Evolutionary conservation across 1,140 invertebrate species (phyloP).

Genomic region (Hyles euphorbiae): DNA sequence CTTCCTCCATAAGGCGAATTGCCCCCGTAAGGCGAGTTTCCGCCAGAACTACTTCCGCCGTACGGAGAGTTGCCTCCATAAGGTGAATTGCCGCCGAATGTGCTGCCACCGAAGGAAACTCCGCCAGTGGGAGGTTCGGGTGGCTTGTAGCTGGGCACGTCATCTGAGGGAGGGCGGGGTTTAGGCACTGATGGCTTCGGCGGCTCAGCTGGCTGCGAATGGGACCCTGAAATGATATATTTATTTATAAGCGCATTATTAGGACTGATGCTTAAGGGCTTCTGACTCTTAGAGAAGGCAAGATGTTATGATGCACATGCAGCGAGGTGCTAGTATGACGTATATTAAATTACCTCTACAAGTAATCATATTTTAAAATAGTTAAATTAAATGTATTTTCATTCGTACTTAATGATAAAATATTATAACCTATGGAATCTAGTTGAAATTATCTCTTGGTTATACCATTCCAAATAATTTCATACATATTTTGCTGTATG

Average conservation of each 20-base stretch:
- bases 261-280: too few species aligned
- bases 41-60: conserved; percentile 23
- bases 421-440: too few species aligned
- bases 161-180: conserved; percentile 40
- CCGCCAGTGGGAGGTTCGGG: conserved; percentile 49
- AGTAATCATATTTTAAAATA: too few species aligned
- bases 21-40: conserved; percentile 32
- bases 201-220: conserved; percentile 43
- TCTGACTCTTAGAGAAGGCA: too few species aligned
- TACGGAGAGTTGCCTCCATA: conserved; percentile 29
- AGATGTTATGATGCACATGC: too few species aligned
- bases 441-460: too few species aligned
- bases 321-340: too few species aligned
- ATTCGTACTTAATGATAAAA: too few species aligned
- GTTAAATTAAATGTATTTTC: too few species aligned
- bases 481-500: too few species aligned
- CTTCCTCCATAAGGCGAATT: conserved; percentile 6
- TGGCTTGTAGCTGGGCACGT: conserved; percentile 59
- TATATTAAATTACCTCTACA: too few species aligned
- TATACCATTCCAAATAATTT: too few species aligned
- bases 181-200: conserved; percentile 42
- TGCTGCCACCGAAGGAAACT: conserved; percentile 16
- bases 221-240: conserved; percentile 44
- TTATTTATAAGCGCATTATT: background rate
- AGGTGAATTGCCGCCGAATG: conserved; percentile 28